phyloP scores from a whole-genome alignment of 1,140 invertebrate genomes.

The Plectrocnemia conspersa region DNA sequence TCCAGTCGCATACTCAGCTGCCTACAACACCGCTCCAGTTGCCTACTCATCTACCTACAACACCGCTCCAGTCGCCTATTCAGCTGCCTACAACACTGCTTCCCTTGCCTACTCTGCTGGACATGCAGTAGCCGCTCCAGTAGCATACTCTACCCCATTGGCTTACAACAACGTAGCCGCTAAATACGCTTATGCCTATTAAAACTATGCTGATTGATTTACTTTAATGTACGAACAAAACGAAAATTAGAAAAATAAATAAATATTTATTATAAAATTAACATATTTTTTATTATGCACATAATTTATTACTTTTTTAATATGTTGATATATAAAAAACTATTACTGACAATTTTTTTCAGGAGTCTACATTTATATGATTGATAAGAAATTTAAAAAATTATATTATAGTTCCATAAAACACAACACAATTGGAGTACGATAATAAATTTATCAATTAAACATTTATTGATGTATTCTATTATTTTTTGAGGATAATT shows the following conservation, averaged over 20 bases:
- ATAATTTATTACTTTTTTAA: too few relatives aligned
- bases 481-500: too few relatives aligned
- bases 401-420: too few relatives aligned
- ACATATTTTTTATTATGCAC: too few relatives aligned
- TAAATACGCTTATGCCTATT: conserved; percentile 28
- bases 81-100: conserved; percentile 32
- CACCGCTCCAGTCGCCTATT: conserved; percentile 9
- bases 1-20: conserved; percentile 3
- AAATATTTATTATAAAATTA: conserved; percentile 8
- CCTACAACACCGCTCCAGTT: conserved; percentile 3
- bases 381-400: too few relatives aligned
- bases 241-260: conserved; percentile 2
- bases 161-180: conserved; percentile 14
- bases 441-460: too few relatives aligned
- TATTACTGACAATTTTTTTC: too few relatives aligned
- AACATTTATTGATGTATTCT: too few relatives aligned
- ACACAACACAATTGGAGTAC: too few relatives aligned
- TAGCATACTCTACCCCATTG: conserved; percentile 37
- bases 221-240: not conserved
- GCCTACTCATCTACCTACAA: conserved; percentile 3
- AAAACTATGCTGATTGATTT: conserved; percentile 3
- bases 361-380: not conserved
- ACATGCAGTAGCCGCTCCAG: conserved; percentile 31
- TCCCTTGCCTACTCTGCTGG: conserved; percentile 33
- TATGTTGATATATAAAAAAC: too few relatives aligned